Conservation (phyloP, 64 coral and sea anemone species). For the Orbicella faveolata region DNA sequence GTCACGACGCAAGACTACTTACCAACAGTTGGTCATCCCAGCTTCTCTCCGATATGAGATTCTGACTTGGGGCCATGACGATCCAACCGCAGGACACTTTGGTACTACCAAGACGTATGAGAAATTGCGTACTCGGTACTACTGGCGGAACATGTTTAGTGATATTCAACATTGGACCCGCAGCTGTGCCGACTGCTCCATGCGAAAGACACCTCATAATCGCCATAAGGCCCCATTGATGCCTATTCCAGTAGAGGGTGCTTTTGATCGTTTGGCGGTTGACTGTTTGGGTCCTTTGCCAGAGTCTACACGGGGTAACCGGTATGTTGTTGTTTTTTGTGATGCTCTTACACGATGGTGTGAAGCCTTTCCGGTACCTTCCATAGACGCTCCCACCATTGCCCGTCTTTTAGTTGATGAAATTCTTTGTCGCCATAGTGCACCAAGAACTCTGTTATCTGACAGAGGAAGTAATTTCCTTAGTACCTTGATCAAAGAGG, state of each 20-base stretch:
- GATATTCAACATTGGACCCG: constrained; percentile 5
- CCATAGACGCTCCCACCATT: background rate
- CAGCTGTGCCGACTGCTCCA: background rate
- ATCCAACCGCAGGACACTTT: constrained; percentile 6
- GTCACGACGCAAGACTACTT: background rate
- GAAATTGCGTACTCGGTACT: constrained; percentile 5
- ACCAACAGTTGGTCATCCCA: constrained; percentile 32
- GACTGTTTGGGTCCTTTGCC: constrained; percentile 23
- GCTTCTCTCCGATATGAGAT: constrained; percentile 7
- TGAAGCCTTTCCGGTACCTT: constrained; percentile 2
- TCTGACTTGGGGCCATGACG: constrained; percentile 6
- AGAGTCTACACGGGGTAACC: background rate
- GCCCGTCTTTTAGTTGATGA: constrained; percentile 35
- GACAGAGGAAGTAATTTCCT: constrained; percentile 44
- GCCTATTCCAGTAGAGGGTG: constrained; percentile 26
- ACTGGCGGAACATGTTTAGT: constrained; percentile 28
- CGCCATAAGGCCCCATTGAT: constrained; percentile 18
- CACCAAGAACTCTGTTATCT: background rate
- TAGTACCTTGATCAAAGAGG: background rate
- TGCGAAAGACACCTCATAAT: constrained; percentile 19
- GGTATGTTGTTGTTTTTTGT: constrained; percentile 35
- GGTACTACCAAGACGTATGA: constrained; percentile 36
- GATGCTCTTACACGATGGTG: constrained; percentile 27
- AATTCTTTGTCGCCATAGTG: constrained; percentile 17
- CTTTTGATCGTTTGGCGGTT: constrained; percentile 19